Conservation (phyloP, 2,888 invertebrate species). For the Masnerella sp. region DNA sequence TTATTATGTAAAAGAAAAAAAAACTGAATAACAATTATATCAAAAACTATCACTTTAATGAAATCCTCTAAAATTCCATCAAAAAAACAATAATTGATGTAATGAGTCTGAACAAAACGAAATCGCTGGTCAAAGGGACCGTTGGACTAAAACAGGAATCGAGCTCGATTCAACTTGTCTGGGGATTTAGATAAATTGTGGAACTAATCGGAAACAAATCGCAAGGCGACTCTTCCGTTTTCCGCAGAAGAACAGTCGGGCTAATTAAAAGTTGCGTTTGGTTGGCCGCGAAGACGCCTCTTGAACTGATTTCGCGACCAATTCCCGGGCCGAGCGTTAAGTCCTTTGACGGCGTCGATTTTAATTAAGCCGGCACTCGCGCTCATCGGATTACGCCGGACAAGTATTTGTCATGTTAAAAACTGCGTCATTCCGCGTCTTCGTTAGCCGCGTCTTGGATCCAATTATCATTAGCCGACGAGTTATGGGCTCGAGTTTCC, state of each 20-base stretch:
- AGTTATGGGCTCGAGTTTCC: conserved; percentile 28
- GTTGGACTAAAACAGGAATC: too few species aligned
- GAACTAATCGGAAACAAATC: conserved; percentile 56
- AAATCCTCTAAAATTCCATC: too few species aligned
- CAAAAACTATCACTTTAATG: too few species aligned
- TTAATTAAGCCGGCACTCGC: conserved; percentile 46
- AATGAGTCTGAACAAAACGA: too few species aligned
- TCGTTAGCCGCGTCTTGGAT: conserved; percentile 31
- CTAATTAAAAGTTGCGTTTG: conserved; percentile 58
- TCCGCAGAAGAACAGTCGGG: conserved; percentile 41
- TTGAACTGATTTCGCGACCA: conserved; percentile 47
- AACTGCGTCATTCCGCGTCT: conserved; percentile 44
- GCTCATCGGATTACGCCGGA: conserved; percentile 40
- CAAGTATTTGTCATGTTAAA: conserved; percentile 46
- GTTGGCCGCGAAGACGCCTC: conserved; percentile 48
- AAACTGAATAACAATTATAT: too few species aligned
- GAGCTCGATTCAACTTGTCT: too few species aligned
- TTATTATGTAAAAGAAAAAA: too few species aligned
- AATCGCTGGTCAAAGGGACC: too few species aligned
- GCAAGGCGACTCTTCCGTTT: conserved; percentile 36
- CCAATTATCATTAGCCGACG: conserved; percentile 33
- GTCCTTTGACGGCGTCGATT: conserved; percentile 51
- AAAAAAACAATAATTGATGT: too few species aligned
- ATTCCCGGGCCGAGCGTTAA: conserved; percentile 44
- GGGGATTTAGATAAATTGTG: conserved; percentile 40